phyloP scores from a whole-genome alignment of 1,140 invertebrate species.

The Hestina assimilis region DNA sequence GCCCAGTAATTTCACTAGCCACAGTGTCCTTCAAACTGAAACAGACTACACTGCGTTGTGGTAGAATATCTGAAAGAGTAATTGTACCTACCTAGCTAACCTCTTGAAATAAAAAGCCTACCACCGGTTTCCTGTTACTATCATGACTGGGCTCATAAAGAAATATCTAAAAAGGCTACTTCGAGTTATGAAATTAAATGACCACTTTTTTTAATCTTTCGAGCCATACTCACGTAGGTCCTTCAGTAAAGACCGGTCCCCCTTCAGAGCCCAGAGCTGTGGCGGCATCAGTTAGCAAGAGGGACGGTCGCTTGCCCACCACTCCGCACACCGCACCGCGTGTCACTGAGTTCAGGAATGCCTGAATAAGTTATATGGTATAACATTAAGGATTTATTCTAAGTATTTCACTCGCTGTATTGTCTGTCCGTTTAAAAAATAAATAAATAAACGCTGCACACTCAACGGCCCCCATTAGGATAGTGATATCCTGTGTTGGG shows the following conservation, averaged over 20 bases:
- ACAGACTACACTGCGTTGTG: no score
- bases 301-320: conserved; percentile 73
- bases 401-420: background rate
- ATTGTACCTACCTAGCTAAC: no score
- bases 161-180: background rate
- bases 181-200: background rate
- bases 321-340: conserved; percentile 79
- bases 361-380: conserved; percentile 33
- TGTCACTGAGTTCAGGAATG: conserved; percentile 79
- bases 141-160: background rate
- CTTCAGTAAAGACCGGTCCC: conserved; percentile 76
- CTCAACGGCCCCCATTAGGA: no score
- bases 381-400: background rate
- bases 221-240: conserved; percentile 42
- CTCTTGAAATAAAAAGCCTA: no score
- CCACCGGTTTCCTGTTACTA: no score
- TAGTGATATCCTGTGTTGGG: no score
- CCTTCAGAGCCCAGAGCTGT: conserved; percentile 81
- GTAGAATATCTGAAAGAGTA: no score
- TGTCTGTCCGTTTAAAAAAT: no score
- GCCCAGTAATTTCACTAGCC: no score
- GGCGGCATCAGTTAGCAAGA: conserved; percentile 80
- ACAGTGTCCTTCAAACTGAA: no score
- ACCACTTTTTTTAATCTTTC: background rate
- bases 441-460: no score